Percentiles rank a stretch among this genome's conserved stretches.
Conservation (phyloP, 2,113 vertebrate genomes). For the Alouatta palliata region DNA sequence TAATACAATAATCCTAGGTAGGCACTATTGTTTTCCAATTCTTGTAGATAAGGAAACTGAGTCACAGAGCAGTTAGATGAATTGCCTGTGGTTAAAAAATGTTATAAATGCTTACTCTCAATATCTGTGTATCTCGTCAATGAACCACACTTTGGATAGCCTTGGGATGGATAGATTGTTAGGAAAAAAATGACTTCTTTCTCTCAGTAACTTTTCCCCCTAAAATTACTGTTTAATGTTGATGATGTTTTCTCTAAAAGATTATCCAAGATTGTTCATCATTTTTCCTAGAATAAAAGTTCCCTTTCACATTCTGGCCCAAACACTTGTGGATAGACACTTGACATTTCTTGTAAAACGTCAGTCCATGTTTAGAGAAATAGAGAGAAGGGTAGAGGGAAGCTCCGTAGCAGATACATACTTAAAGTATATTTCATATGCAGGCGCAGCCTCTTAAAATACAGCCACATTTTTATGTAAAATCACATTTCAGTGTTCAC, state of each 20-base stretch:
- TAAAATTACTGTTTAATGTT: neutral
- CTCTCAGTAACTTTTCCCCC: neutral
- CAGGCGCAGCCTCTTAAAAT: neutral
- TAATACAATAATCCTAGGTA: no score
- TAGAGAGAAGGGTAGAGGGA: neutral
- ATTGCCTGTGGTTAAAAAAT: neutral
- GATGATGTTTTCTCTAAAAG: neutral
- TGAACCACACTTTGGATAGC: neutral
- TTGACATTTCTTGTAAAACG: neutral
- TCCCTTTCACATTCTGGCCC: neutral
- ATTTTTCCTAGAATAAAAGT: neutral
- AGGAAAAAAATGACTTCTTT: neutral
- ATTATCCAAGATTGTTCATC: neutral
- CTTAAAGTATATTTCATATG: neutral
- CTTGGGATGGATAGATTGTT: neutral
- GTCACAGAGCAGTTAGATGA: neutral
- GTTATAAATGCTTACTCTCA: neutral
- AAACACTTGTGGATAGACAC: neutral
- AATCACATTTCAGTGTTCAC: neutral
- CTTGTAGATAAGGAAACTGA: neutral
- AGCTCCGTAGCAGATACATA: neutral
- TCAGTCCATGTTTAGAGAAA: neutral
- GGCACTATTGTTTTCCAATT: neutral
- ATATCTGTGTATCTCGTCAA: neutral
- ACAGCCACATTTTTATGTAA: neutral